phyloP scores from a whole-genome alignment of 2,797 vertebrate genomes.

The Lagodon rhomboides region DNA sequence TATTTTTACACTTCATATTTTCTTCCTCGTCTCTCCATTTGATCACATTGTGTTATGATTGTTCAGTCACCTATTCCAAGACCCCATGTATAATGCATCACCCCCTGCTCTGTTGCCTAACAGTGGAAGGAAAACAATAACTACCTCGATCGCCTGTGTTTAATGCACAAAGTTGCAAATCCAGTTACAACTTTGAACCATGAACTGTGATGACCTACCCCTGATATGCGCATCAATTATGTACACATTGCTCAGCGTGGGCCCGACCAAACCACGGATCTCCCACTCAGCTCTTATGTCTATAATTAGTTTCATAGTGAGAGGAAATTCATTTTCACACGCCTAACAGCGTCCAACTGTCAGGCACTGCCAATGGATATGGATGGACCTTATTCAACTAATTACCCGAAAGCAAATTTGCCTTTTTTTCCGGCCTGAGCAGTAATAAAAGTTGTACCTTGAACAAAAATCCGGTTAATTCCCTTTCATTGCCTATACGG shows the following conservation, averaged over 20 bases:
- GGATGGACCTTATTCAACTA: conserved; percentile 79
- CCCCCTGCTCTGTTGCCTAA: neutral
- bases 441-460: conserved; percentile 68
- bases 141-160: neutral
- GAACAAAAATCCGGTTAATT: conserved; percentile 49
- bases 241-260: conserved; percentile 57
- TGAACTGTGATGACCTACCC: conserved; percentile 57
- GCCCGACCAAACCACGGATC: conserved; percentile 37
- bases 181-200: conserved; percentile 34
- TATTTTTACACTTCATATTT: neutral
- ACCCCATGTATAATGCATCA: neutral
- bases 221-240: conserved; percentile 54
- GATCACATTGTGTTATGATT: neutral
- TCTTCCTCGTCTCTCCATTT: too few relatives aligned
- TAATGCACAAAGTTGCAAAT: conserved; percentile 38
- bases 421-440: conserved; percentile 65
- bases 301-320: conserved; percentile 80
- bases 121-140: neutral
- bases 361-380: conserved; percentile 78
- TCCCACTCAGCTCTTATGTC: conserved; percentile 67
- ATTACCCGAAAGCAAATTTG: conserved; percentile 82
- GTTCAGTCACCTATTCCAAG: neutral
- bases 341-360: conserved; percentile 81
- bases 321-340: conserved; percentile 84
- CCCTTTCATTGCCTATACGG: conserved; percentile 26